Base-by-base conservation (phyloP, 2,888 invertebrate species). In the Panopea generosa region DNA sequence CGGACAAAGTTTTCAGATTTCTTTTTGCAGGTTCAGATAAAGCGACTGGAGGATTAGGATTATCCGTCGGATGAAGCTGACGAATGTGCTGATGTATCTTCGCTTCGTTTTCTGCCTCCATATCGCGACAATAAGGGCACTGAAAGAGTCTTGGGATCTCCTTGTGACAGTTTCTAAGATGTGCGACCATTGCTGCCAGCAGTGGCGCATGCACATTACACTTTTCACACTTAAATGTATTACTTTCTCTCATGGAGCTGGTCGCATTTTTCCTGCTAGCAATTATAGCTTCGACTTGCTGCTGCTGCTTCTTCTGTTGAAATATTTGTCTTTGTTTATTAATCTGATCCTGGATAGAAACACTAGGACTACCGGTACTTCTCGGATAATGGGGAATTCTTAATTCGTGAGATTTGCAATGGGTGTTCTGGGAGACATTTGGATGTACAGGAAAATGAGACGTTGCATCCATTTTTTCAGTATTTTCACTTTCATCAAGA, bases 151-250 rank as follows among this genome's bases (percentile, higher is more conserved):
- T 61, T 26, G 76, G 78, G 57, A 89, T 87, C 38, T 87, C 85
- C 56, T 76, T 84, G 60, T 89, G 89, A 26, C 80, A 68, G n/a
- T 82, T 77, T 52, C 87, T 76, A 60, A 89, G 71, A 74, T 89
- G 89, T 45, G 86, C 86, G 6, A 88, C 87, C 79, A 89, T 87
- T 40, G 86, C 82, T 11, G 86, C 82, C n/a, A 89, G 69, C n/a
- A 86, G 69, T 3, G 89, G 89, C 0, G 89, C 87, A 81, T 89
- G 89, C 2, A 89, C 87, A 65, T 85, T 87, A 76, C 89, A 89
- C 53, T 82, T 85, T 65, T 86, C 86, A 83, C 89, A 89, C 55
- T 89, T 88, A 63, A 88, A 89, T 6, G 84, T 88, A 55, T 72
- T 82, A 20, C 77, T 70, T 6, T 73, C 49, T 45, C 67, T 75